Evolutionary conservation across 35 echinoderm and acorn worm species (phyloP).

Genomic region (Heliocidaris tuberculata): DNA sequence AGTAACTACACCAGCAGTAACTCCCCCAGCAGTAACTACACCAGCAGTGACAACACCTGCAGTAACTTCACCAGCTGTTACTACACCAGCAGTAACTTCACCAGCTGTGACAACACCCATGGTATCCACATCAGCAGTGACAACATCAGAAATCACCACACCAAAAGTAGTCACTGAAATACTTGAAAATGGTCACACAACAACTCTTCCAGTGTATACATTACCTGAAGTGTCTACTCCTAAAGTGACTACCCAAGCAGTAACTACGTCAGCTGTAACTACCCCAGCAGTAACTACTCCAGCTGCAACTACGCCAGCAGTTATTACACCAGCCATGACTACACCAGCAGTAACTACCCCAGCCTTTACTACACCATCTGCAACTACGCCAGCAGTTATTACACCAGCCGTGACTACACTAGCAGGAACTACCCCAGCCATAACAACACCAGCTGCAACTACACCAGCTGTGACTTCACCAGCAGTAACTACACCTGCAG

Average conservation of each 20-base stretch:
- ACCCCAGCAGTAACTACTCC: no score
- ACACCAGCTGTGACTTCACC: slow-evolving; percentile 6
- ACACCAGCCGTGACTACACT: no score
- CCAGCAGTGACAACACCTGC: no score
- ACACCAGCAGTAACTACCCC: no score
- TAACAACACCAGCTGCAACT: slow-evolving; percentile 37
- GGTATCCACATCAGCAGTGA: slow-evolving; percentile 1
- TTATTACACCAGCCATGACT: no score
- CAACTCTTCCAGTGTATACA: background rate
- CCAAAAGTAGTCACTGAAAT: no score
- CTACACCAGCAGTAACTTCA: slow-evolving; percentile 21
- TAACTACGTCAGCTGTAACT: slow-evolving; percentile 41
- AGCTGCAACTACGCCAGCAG: no score
- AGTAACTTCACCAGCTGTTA: no score
- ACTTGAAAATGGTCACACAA: no score
- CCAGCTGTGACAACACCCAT: background rate
- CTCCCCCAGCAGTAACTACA: no score
- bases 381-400: slow-evolving; percentile 53
- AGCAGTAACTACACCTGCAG: slow-evolving; percentile 23
- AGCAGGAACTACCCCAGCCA: slow-evolving; percentile 19
- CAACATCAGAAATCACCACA: no score
- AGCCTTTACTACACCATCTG: background rate
- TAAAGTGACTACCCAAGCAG: slow-evolving; percentile 15
- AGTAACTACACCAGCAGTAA: no score
- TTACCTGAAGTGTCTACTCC: background rate